Evolutionary conservation across 2,113 vertebrate genomes (phyloP).

Genomic region (Macrotus californicus): DNA sequence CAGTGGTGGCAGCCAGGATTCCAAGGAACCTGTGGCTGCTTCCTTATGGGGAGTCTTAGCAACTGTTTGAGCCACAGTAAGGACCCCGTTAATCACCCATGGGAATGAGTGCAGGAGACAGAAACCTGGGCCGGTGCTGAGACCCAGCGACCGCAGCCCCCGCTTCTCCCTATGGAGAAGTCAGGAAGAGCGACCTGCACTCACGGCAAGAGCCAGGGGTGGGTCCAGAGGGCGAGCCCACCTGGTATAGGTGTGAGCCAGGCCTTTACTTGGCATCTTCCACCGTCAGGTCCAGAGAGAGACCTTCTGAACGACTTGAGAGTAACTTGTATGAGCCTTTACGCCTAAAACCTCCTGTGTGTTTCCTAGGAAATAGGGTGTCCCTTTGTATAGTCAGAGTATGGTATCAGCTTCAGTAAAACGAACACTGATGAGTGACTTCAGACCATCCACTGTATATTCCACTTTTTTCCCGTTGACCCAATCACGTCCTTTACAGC

Average conservation of each 20-base stretch:
- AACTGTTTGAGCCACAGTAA: background rate
- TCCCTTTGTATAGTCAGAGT: background rate
- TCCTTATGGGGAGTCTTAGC: background rate
- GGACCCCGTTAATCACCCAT: conserved; percentile 14
- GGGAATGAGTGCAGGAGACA: background rate
- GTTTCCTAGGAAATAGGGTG: background rate
- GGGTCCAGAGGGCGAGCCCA: background rate
- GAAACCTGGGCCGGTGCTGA: background rate
- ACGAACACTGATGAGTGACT: background rate
- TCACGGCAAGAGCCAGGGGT: background rate
- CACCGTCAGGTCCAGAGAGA: background rate
- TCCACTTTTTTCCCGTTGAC: background rate
- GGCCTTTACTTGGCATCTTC: no score
- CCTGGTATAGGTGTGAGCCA: background rate
- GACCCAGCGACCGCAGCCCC: background rate
- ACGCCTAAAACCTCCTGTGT: background rate
- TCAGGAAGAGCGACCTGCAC: rapidly evolving
- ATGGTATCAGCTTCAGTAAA: background rate
- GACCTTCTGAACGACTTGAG: background rate
- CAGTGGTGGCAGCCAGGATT: background rate
- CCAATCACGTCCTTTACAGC: background rate
- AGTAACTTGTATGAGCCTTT: background rate
- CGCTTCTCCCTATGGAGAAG: rapidly evolving
- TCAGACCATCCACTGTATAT: background rate
- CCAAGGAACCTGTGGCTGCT: conserved; percentile 22